Percentiles rank a stretch among this genome's conserved stretches.
Conservation (phyloP, 2,888 invertebrate genomes). For the Thymelicus sylvestris region DNA sequence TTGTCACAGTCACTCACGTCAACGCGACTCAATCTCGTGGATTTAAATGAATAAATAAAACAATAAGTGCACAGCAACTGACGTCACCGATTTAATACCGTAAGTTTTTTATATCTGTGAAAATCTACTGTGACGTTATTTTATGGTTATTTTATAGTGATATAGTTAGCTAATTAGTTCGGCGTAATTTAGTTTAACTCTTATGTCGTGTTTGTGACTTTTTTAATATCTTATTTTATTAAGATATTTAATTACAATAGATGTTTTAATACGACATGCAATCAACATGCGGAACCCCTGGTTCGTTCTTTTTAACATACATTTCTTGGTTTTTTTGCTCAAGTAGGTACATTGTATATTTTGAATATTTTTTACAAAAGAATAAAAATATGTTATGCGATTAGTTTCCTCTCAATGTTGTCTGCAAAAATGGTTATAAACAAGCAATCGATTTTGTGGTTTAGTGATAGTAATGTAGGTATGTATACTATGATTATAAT, state of each 20-base stretch:
- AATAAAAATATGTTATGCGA: too few relatives aligned
- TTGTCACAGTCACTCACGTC: conserved; percentile 27
- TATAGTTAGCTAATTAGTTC: conserved; percentile 20
- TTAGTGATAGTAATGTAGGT: too few relatives aligned
- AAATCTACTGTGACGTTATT: conserved; percentile 28
- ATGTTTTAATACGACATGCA: conserved; percentile 20
- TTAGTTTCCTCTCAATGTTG: too few relatives aligned
- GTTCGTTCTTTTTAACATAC: conserved; percentile 2
- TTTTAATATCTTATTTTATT: neutral
- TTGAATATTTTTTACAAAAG: neutral
- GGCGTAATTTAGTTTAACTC: conserved; percentile 10
- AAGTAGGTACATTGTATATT: neutral
- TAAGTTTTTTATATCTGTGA: conserved; percentile 30
- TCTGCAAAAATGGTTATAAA: too few relatives aligned
- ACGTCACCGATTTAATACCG: conserved; percentile 27
- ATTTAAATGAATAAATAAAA: conserved; percentile 30
- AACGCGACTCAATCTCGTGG: conserved; percentile 26
- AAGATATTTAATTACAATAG: neutral
- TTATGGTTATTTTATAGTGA: conserved; percentile 9
- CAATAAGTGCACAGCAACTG: conserved; percentile 20
- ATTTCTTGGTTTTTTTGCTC: neutral
- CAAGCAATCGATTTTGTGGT: too few relatives aligned
- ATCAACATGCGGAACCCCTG: conserved; percentile 15
- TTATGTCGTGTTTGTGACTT: conserved; percentile 6
- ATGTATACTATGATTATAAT: too few relatives aligned